A percentile compares a stretch with the other conserved stretches of the same genome.
These are phyloP conservation scores for Osmerus eperlanus DNA, from an alignment of 2,113 vertebrate genomes.

Conservation along the genomic window DNA sequence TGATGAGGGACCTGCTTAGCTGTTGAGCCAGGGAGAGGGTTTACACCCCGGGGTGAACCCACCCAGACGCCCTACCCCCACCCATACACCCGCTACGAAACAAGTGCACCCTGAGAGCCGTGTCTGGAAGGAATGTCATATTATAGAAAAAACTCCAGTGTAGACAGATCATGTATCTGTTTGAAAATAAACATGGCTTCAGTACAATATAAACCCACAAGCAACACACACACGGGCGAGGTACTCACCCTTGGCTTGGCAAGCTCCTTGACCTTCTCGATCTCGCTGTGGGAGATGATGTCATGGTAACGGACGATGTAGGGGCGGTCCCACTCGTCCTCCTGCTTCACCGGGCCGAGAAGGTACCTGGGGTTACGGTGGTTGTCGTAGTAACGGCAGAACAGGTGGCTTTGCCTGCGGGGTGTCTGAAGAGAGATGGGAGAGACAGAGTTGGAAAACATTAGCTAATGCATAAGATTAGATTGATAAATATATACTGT, in stretches of 20 bases:
- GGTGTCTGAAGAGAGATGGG: constrained; percentile 73
- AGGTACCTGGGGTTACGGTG: constrained; percentile 79
- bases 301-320: constrained; percentile 89
- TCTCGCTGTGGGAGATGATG: constrained; percentile 92
- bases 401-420: constrained; percentile 84
- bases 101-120: not conserved
- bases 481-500: too few species aligned
- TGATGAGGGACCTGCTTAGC: constrained; percentile 99
- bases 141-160: not conserved
- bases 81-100: not conserved
- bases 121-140: not conserved
- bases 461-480: not conserved
- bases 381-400: constrained; percentile 89
- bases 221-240: constrained; percentile 1
- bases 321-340: constrained; percentile 95
- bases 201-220: constrained; percentile 18
- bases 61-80: not conserved
- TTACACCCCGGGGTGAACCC: constrained; percentile 66
- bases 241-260: constrained; percentile 90
- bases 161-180: not conserved
- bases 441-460: not conserved
- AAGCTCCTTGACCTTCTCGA: constrained; percentile 84
- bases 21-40: constrained; percentile 88
- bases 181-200: not conserved
- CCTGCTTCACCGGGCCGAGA: constrained; percentile 85